Conservation (phyloP, 2,888 invertebrate species). For the Epistrophe grossulariae region DNA sequence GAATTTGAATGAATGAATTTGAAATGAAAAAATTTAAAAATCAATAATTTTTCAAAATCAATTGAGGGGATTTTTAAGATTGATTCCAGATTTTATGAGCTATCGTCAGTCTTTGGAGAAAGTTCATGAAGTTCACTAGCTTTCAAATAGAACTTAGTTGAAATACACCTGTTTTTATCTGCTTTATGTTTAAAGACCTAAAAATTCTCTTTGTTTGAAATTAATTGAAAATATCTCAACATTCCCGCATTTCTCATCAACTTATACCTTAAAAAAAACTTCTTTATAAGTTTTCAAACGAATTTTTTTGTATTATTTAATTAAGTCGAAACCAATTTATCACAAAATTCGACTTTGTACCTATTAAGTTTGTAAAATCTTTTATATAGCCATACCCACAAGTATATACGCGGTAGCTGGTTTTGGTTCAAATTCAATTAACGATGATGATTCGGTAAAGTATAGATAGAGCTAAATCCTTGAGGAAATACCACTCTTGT, state of each 20-base stretch:
- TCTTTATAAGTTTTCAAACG: constrained; percentile 43
- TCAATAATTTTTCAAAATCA: too few species aligned
- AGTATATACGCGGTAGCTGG: constrained; percentile 47
- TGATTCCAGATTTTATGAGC: too few species aligned
- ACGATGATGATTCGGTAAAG: constrained; percentile 49
- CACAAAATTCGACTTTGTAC: constrained; percentile 59
- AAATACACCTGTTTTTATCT: too few species aligned
- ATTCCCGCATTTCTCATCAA: neutral
- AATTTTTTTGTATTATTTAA: constrained; percentile 64
- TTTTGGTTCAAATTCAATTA: constrained; percentile 72
- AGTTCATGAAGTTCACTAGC: too few species aligned
- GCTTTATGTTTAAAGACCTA: neutral
- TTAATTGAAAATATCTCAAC: constrained; percentile 44
- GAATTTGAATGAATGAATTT: too few species aligned
- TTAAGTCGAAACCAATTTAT: constrained; percentile 76
- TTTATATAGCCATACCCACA: constrained; percentile 9
- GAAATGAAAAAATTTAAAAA: too few species aligned
- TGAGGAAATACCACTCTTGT: constrained; percentile 50
- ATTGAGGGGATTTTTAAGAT: too few species aligned
- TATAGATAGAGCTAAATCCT: constrained; percentile 38
- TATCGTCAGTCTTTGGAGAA: too few species aligned
- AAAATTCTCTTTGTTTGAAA: constrained; percentile 19
- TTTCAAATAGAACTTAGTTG: too few species aligned
- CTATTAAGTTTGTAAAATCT: constrained; percentile 67
- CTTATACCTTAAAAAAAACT: neutral